phyloP scores from a whole-genome alignment of 2,888 invertebrate genomes.

The Eupithecia subumbrata region DNA sequence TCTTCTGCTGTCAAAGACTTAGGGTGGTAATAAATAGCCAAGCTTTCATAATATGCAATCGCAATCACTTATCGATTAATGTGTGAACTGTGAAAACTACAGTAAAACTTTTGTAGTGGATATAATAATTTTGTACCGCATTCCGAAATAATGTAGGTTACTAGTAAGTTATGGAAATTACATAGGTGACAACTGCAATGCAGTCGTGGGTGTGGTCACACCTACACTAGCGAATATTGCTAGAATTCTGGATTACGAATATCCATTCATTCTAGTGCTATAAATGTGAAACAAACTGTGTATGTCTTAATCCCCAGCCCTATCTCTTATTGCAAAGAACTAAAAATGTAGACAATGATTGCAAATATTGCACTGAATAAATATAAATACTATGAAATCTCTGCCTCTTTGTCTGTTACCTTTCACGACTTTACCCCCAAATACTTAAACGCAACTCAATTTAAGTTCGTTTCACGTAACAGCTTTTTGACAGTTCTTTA shows the following conservation, averaged over 20 bases:
- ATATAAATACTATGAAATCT: not conserved
- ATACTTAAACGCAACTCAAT: too few relatives aligned
- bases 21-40: not conserved
- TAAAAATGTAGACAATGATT: too few relatives aligned
- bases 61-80: not conserved
- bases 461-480: too few relatives aligned
- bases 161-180: not conserved
- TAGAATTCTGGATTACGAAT: not conserved
- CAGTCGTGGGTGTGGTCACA: not conserved
- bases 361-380: too few relatives aligned
- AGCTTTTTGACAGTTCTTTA: too few relatives aligned
- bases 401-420: not conserved
- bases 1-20: not conserved
- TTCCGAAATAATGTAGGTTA: not conserved
- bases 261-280: not conserved
- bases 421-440: too few relatives aligned
- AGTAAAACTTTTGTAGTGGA: not conserved
- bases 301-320: too few relatives aligned
- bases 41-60: not conserved
- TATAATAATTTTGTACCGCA: not conserved
- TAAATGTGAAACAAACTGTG: too few relatives aligned
- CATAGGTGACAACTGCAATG: slow-evolving; percentile 1
- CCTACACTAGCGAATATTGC: not conserved
- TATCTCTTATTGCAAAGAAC: too few relatives aligned
- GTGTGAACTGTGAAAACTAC: not conserved